Evolutionary conservation across 1,140 invertebrate genomes (phyloP), one percentile per base, ranked within the genome.

Genomic region (Drosophila watanabei): DNA sequence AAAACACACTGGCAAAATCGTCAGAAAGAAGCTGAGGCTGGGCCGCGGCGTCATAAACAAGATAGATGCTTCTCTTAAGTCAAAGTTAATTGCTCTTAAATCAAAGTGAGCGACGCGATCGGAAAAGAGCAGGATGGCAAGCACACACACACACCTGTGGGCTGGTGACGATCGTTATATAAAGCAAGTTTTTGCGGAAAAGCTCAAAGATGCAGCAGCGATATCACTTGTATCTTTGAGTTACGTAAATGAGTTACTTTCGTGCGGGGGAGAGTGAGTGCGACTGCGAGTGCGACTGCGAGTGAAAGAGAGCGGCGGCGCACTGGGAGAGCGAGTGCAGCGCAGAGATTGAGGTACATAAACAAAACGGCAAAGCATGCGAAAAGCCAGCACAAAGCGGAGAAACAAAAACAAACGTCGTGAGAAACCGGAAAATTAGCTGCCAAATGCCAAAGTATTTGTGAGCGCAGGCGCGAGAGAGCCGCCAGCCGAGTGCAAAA

Each of bases 391-490:
- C 86, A 86, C 87, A 90, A 90, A 90, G 76, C 86, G 70, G 72
- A 90, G 80, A 80, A 90, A 90, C 86, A 90, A 90, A 90, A 90
- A 90, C 86, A 90, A 90, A 90, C 86, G 71, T 77, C 54, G 28
- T 61, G 60, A 56, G 73, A 49, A 79, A 79, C 75, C 75, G 75
- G 75, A 79, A 79, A 79, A 79, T 79, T 69, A n/a, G 57, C 35
- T 24, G 57, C 35, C 65, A 52, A 73, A 72, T 73, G 70, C 68
- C 70, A 73, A 61, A 59, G 66, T 45, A 65, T 18, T 64, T 8
- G 30, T 5, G 69, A 65, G 79, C 83, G 83, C 79, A 87, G 70
- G 32, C 68, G 52, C 69, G 70, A 66, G 72, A 62, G 57, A 48
- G 59, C 43, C 46, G 41, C 37, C 70, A 60, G 69, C 70, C 62